phyloP scores from a whole-genome alignment of 2,113 vertebrate species.

The Sterrhoptilus dennistouni region DNA sequence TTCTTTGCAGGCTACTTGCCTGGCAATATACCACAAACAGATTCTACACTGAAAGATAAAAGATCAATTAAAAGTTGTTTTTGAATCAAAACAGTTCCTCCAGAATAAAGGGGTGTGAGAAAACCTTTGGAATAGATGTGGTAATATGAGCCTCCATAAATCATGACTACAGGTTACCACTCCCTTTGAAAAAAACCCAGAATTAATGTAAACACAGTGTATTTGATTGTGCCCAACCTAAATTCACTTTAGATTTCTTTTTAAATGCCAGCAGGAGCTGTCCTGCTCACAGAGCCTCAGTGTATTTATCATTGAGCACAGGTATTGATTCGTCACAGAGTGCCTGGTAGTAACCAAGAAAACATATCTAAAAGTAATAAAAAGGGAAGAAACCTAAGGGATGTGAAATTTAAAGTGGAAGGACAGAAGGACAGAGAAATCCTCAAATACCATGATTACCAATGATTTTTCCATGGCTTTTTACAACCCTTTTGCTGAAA shows the following conservation, averaged over 20 bases:
- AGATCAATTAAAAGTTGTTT: neutral
- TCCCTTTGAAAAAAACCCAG: neutral
- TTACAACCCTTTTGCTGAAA: neutral
- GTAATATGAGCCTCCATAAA: neutral
- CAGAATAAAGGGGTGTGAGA: conserved; percentile 34
- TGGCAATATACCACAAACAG: neutral
- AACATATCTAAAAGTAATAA: neutral
- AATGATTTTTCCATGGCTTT: neutral
- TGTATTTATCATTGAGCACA: accelerated
- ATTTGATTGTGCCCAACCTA: neutral
- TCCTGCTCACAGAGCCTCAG: neutral
- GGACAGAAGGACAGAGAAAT: neutral
- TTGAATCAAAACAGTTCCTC: neutral
- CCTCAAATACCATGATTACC: neutral
- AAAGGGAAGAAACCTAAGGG: neutral
- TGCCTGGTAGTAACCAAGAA: neutral
- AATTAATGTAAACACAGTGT: neutral
- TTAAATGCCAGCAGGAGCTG: neutral
- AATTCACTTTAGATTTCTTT: neutral
- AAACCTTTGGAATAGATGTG: conserved; percentile 3
- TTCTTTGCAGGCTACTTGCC: neutral
- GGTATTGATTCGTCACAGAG: neutral
- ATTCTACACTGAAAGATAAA: neutral
- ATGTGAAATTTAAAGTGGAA: neutral
- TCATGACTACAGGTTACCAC: neutral